Percentiles rank a stretch among this genome's conserved stretches.
Conservation (phyloP, 2,888 invertebrate genomes). For the Harpalus rufipes region DNA sequence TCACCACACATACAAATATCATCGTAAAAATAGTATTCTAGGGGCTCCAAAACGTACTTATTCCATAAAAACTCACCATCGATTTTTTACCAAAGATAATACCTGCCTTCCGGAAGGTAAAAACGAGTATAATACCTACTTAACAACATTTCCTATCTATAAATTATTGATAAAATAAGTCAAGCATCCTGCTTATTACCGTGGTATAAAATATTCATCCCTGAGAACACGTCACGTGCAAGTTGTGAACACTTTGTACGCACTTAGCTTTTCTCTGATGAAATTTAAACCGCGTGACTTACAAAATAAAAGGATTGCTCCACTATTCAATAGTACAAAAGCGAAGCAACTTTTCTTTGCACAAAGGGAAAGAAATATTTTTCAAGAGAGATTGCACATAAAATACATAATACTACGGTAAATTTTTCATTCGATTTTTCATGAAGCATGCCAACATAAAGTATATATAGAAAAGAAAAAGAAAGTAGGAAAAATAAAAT, state of each 20-base stretch:
- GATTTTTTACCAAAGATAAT: too few species aligned
- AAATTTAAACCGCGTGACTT: neutral
- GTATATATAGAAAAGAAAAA: too few species aligned
- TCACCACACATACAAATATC: too few species aligned
- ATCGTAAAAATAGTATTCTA: too few species aligned
- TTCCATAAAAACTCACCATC: too few species aligned
- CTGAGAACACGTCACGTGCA: neutral
- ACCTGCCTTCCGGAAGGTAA: too few species aligned
- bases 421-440: conserved; percentile 16
- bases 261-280: neutral
- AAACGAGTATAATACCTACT: too few species aligned
- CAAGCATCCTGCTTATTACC: neutral
- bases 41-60: too few species aligned
- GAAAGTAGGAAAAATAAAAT: too few species aligned
- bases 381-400: neutral
- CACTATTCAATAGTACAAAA: neutral
- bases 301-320: neutral
- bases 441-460: neutral
- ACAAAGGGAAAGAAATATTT: neutral
- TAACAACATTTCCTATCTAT: too few species aligned
- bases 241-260: neutral
- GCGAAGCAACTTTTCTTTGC: neutral
- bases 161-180: neutral
- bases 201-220: neutral
- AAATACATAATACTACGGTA: conserved; percentile 7